These are phyloP conservation scores for Perca flavescens DNA, from an alignment of 2,113 vertebrate genomes.

Conservation along the genomic window DNA sequence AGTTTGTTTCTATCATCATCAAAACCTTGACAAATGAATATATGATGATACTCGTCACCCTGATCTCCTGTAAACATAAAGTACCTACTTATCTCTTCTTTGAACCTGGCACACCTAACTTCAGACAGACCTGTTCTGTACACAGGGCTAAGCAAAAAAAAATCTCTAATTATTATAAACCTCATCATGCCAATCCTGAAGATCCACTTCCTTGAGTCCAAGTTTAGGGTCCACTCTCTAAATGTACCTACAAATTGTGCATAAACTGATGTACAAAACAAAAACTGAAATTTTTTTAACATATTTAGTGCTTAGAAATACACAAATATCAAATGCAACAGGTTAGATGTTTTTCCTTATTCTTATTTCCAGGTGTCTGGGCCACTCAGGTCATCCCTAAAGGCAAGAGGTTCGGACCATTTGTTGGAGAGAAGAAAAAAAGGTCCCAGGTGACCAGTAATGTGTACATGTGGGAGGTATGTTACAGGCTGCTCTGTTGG, in stretches of 20 bases:
- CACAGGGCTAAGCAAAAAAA: background rate
- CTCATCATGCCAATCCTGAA: background rate
- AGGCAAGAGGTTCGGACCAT: constrained; percentile 94
- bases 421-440: constrained; percentile 95
- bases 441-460: constrained; percentile 95
- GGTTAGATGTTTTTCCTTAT: background rate
- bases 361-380: constrained; percentile 91
- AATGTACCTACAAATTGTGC: background rate
- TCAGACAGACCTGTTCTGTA: background rate
- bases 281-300: background rate
- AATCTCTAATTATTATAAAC: background rate
- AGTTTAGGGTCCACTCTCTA: background rate
- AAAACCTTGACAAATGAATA: no score
- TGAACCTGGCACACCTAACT: background rate
- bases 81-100: background rate
- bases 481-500: constrained; percentile 52
- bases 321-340: background rate
- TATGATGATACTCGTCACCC: no score
- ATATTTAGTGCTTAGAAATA: background rate
- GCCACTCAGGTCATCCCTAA: constrained; percentile 91
- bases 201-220: background rate
- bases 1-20: no score
- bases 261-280: background rate
- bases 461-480: constrained; percentile 98
- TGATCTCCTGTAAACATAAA: background rate